Percentiles rank a stretch among this genome's conserved stretches.
Evolutionary conservation across 2,113 vertebrate genomes (phyloP).

Genomic region (Neodon shergylaensis): DNA sequence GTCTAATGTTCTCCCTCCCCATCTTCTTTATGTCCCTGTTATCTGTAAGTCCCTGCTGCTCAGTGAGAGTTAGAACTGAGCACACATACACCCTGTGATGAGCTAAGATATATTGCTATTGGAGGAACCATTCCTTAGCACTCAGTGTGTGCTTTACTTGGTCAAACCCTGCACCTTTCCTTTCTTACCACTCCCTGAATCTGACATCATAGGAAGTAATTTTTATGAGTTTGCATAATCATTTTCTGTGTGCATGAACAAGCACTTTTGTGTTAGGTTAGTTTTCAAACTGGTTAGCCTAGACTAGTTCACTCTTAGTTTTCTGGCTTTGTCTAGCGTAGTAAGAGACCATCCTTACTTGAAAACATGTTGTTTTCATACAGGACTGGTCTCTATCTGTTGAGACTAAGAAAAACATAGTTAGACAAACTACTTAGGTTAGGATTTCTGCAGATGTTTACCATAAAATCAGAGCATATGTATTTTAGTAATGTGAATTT

Average conservation of each 20-base stretch:
- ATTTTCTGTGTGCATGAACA: conserved; percentile 1
- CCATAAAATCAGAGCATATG: neutral
- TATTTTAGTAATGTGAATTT: conserved; percentile 28
- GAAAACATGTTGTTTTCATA: neutral
- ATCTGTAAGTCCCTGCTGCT: neutral
- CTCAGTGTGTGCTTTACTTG: neutral
- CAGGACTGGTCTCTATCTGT: neutral
- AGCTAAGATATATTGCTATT: neutral
- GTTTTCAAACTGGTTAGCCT: conserved; percentile 39
- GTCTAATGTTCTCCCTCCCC: neutral
- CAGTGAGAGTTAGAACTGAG: neutral
- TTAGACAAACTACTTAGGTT: neutral
- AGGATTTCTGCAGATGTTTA: conserved; percentile 30
- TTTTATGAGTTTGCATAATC: neutral
- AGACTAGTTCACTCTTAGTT: neutral
- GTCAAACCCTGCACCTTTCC: neutral
- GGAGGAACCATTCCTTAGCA: neutral
- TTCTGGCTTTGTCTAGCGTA: neutral
- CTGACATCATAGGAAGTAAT: conserved; percentile 40
- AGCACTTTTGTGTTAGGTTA: neutral
- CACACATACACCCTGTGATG: neutral
- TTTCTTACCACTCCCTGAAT: neutral
- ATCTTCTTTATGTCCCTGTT: neutral
- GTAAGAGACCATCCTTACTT: conserved; percentile 17
- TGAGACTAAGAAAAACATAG: neutral